These are phyloP conservation scores for Odocoileus hemionus DNA, from an alignment of 2,113 vertebrate genomes.

Conservation along the genomic window DNA sequence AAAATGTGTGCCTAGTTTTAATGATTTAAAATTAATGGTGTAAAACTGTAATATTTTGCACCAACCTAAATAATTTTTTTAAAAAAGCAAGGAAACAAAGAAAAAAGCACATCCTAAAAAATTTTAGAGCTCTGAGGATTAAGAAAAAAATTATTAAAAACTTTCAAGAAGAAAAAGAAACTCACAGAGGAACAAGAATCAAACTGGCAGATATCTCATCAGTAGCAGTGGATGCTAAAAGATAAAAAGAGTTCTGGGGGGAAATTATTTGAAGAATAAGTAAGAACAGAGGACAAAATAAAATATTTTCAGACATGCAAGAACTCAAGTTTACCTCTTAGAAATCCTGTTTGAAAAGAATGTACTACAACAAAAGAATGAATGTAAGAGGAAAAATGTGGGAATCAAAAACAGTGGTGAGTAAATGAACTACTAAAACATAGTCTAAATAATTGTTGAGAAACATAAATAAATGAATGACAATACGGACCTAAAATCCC, in stretches of 20 bases:
- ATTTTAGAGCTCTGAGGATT: neutral
- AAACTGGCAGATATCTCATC: slow-evolving; percentile 28
- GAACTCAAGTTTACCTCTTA: neutral
- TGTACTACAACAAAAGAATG: neutral
- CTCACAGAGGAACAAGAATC: slow-evolving; percentile 6
- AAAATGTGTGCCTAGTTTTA: neutral
- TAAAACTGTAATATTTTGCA: neutral
- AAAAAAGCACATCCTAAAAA: neutral
- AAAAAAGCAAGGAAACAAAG: neutral
- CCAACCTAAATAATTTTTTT: neutral
- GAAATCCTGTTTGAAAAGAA: neutral
- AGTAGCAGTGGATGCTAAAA: neutral
- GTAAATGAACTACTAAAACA: neutral
- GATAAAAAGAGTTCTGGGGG: neutral
- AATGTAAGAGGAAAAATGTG: neutral
- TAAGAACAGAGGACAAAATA: slow-evolving; percentile 1
- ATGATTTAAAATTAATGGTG: neutral
- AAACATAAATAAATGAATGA: neutral
- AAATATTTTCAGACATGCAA: neutral
- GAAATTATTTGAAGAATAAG: neutral
- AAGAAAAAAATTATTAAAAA: neutral
- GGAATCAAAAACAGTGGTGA: neutral
- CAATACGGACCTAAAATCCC: neutral
- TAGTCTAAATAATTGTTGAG: neutral
- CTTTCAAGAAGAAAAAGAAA: slow-evolving; percentile 24